Evolutionary conservation across 2,888 invertebrate genomes (phyloP).

Genomic region (Nephrocerus scutellatus): DNA sequence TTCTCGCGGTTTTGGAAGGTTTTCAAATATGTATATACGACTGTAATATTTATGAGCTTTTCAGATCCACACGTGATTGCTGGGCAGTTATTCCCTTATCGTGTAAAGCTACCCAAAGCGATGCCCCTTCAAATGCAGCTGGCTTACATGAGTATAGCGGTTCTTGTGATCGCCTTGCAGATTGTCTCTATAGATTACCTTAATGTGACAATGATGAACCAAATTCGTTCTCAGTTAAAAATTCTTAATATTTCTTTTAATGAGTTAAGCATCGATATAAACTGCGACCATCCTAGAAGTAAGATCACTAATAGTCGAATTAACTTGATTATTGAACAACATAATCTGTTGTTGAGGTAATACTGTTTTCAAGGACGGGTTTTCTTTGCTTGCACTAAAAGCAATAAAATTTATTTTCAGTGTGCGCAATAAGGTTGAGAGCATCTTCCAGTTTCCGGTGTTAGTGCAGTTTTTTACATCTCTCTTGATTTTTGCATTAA

Average conservation of each 20-base stretch:
- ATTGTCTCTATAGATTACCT: slow-evolving; percentile 31
- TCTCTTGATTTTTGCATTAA: slow-evolving; percentile 31
- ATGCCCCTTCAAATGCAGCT: slow-evolving; percentile 23
- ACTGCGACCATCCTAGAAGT: background rate
- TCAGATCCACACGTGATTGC: slow-evolving; percentile 27
- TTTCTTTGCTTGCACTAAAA: background rate
- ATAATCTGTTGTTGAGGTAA: slow-evolving; percentile 29
- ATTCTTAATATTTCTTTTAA: slow-evolving; percentile 31
- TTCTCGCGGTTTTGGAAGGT: background rate
- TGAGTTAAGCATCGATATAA: slow-evolving; percentile 18
- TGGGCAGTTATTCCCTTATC: slow-evolving; percentile 31
- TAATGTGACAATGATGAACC: slow-evolving; percentile 32
- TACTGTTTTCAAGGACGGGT: background rate
- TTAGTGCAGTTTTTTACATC: slow-evolving; percentile 33
- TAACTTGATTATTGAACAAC: slow-evolving; percentile 28
- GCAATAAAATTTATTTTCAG: slow-evolving; percentile 18
- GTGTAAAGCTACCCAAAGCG: slow-evolving; percentile 26
- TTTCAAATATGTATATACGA: background rate
- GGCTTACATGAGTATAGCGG: slow-evolving; percentile 28
- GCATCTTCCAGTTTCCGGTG: slow-evolving; percentile 27
- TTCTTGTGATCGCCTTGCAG: slow-evolving; percentile 25
- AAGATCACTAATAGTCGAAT: slow-evolving; percentile 21
- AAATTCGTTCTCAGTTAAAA: slow-evolving; percentile 34
- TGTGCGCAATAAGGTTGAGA: slow-evolving; percentile 27
- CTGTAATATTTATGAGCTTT: background rate